phyloP scores from a whole-genome alignment of 2,888 invertebrate species.

The Dione vanillae region DNA sequence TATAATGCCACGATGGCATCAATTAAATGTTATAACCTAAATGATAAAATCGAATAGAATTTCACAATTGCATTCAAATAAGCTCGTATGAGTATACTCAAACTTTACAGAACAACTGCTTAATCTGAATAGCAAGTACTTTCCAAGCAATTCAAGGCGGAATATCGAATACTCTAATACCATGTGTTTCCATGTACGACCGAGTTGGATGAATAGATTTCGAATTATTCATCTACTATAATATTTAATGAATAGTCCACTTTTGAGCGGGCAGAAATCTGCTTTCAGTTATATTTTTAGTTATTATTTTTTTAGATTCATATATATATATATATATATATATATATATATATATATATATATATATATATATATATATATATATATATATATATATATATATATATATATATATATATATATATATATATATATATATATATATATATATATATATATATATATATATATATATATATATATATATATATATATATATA shows the following conservation, averaged over 20 bases:
- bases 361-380: too few relatives aligned
- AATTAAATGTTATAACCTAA: conserved; percentile 2
- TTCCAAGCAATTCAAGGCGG: conserved; percentile 15
- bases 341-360: too few relatives aligned
- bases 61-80: conserved; percentile 16
- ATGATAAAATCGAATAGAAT: conserved; percentile 17
- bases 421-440: too few relatives aligned
- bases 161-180: conserved; percentile 28
- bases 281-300: too few relatives aligned
- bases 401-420: too few relatives aligned
- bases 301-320: too few relatives aligned
- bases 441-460: too few relatives aligned
- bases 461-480: too few relatives aligned
- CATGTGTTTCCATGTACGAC: conserved; percentile 25
- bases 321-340: too few relatives aligned
- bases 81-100: conserved; percentile 14
- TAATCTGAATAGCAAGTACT: conserved; percentile 29
- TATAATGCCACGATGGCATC: neutral
- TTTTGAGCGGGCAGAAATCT: neutral
- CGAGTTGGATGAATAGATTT: conserved; percentile 24
- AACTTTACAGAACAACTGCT: conserved; percentile 25
- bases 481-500: too few relatives aligned
- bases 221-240: neutral
- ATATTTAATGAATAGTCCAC: neutral
- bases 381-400: too few relatives aligned